Conservation (phyloP, 1,140 invertebrate genomes). For the Drosophila seguyi region DNA sequence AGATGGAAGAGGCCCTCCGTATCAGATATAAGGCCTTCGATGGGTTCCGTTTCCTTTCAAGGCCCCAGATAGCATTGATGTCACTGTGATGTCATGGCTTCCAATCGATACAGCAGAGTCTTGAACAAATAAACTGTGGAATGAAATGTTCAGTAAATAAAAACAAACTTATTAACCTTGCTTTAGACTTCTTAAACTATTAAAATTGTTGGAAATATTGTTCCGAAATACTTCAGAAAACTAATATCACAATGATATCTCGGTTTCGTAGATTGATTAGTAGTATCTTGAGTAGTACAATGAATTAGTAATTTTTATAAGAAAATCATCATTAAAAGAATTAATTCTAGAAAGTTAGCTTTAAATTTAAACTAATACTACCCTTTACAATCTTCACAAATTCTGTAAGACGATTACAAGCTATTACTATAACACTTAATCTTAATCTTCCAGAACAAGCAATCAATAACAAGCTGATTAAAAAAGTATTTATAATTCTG, state of each 20-base stretch:
- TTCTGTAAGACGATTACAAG: no score
- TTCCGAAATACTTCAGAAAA: background rate
- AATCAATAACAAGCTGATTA: no score
- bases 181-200: background rate
- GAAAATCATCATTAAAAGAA: no score
- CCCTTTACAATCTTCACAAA: no score
- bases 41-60: conserved; percentile 6
- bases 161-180: background rate
- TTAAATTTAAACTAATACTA: no score
- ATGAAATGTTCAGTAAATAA: background rate
- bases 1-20: conserved; percentile 14
- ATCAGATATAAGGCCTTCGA: conserved; percentile 30
- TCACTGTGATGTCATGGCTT: conserved; percentile 23
- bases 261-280: background rate
- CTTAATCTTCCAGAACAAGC: no score
- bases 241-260: background rate
- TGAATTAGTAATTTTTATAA: background rate
- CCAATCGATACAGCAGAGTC: background rate
- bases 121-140: background rate
- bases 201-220: no score
- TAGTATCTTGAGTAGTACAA: background rate
- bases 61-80: conserved; percentile 30
- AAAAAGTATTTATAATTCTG: conserved; percentile 1
- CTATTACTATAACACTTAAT: no score
- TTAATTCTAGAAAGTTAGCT: background rate